Conservation (phyloP, 2,797 vertebrate species). For the Ctenopoma multispine region DNA sequence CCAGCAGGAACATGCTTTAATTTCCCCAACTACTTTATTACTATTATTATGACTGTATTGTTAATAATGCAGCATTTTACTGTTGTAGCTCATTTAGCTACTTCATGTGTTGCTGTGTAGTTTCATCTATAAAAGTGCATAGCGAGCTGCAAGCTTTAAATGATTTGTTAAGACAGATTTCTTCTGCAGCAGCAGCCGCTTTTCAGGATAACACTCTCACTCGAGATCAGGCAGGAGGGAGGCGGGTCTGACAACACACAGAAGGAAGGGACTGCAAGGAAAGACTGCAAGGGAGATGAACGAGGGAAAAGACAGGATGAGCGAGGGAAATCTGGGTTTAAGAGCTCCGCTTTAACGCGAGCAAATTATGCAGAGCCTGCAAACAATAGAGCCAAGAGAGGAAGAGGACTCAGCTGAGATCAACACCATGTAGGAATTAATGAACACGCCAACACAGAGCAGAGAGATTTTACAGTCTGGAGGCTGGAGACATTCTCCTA, state of each 20-base stretch:
- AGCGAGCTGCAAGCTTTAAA: conserved; percentile 38
- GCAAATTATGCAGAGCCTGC: conserved; percentile 70
- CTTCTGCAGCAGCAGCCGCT: conserved; percentile 10
- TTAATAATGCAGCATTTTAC: too few relatives aligned
- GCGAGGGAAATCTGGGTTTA: conserved; percentile 78
- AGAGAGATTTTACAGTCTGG: conserved; percentile 55
- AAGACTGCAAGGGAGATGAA: conserved; percentile 23
- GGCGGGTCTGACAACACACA: conserved; percentile 8
- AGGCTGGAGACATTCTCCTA: conserved; percentile 53
- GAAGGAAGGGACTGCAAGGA: conserved; percentile 17
- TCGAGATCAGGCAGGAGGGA: conserved; percentile 32
- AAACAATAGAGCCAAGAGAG: conserved; percentile 70
- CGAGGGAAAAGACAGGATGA: conserved; percentile 38
- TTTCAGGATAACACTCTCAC: conserved; percentile 12
- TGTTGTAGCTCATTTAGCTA: too few relatives aligned
- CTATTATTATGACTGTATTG: too few relatives aligned
- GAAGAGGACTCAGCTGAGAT: conserved; percentile 63
- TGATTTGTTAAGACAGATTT: conserved; percentile 31
- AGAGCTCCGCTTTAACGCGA: conserved; percentile 69
- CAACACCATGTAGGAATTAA: conserved; percentile 64
- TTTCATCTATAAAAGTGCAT: too few relatives aligned
- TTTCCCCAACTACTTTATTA: too few relatives aligned
- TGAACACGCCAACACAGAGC: conserved; percentile 49
- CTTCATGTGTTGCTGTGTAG: too few relatives aligned
- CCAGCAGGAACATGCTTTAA: too few relatives aligned